Evolutionary conservation across 2,113 vertebrate genomes (phyloP).

Genomic region (Mola mola): DNA sequence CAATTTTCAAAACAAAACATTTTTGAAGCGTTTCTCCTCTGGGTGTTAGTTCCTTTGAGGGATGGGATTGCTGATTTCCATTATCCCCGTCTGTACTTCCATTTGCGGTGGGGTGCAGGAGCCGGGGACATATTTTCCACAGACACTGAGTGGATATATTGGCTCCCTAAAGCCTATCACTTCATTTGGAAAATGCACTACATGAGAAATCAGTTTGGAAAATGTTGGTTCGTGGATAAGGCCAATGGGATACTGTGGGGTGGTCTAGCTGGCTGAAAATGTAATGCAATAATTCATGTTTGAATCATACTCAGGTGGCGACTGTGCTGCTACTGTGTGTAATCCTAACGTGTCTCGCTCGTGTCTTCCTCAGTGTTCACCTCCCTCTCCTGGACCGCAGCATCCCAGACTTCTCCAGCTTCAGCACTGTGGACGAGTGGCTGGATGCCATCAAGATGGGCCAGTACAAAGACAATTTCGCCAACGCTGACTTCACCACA

Average conservation of each 20-base stretch:
- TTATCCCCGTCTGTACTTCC: conserved; percentile 62
- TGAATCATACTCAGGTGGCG: conserved; percentile 58
- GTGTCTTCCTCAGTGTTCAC: conserved; percentile 85
- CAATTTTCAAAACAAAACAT: conserved; percentile 70
- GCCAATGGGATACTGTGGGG: conserved; percentile 27
- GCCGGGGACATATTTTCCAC: conserved; percentile 66
- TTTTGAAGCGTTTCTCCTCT: conserved; percentile 53
- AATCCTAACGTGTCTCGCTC: conserved; percentile 16
- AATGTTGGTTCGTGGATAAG: conserved; percentile 51
- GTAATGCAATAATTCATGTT: conserved; percentile 56
- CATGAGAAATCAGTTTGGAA: conserved; percentile 65
- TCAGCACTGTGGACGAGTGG: conserved; percentile 98
- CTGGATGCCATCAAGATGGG: conserved; percentile 99
- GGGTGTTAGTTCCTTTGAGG: conserved; percentile 67
- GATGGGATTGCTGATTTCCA: conserved; percentile 58
- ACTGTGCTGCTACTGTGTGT: conserved; percentile 28
- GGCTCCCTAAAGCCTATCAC: conserved; percentile 71
- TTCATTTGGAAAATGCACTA: conserved; percentile 72
- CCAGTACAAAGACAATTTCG: conserved; percentile 98
- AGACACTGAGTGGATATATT: conserved; percentile 61
- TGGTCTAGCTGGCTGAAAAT: conserved; percentile 36
- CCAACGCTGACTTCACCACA: conserved; percentile 90
- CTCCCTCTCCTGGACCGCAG: conserved; percentile 97
- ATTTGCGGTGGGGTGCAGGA: conserved; percentile 56
- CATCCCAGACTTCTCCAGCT: conserved; percentile 96